Evolutionary conservation across 2,888 invertebrate genomes (phyloP).

Genomic region (Xestia ashworthii): DNA sequence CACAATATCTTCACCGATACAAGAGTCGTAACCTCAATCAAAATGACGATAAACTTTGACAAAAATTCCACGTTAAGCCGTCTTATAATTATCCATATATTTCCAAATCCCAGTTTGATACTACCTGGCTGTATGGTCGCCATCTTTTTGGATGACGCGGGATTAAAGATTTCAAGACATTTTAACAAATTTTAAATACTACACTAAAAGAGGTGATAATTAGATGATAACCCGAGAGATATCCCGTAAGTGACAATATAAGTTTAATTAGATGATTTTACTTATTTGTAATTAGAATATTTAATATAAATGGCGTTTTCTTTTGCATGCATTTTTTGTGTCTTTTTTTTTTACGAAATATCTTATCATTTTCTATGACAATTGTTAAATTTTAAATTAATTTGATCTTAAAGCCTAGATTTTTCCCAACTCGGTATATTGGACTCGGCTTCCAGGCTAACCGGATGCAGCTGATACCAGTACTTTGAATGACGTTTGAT

Average conservation of each 20-base stretch:
- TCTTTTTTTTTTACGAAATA: neutral
- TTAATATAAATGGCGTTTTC: too few relatives aligned
- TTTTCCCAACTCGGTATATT: neutral
- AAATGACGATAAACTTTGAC: constrained; percentile 89
- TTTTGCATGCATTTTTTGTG: too few relatives aligned
- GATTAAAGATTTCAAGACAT: neutral
- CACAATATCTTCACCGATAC: constrained; percentile 74
- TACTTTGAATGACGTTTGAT: neutral
- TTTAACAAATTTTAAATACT: neutral
- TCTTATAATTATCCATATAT: constrained; percentile 90
- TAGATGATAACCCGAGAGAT: too few relatives aligned
- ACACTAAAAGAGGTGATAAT: too few relatives aligned
- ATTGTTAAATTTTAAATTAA: neutral
- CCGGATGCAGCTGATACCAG: neutral
- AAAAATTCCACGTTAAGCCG: constrained; percentile 90
- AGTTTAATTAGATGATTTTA: too few relatives aligned
- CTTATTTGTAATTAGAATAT: too few relatives aligned
- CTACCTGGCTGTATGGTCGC: constrained; percentile 80
- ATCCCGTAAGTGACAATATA: too few relatives aligned
- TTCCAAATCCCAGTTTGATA: constrained; percentile 84
- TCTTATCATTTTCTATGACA: neutral
- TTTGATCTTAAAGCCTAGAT: neutral
- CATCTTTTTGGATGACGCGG: constrained; percentile 12
- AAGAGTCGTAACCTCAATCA: constrained; percentile 89
- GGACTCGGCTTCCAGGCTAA: neutral